Conservation (phyloP, 37 sponge, comb jelly and placozoan genomes). For the Lycopodina hypogea region DNA sequence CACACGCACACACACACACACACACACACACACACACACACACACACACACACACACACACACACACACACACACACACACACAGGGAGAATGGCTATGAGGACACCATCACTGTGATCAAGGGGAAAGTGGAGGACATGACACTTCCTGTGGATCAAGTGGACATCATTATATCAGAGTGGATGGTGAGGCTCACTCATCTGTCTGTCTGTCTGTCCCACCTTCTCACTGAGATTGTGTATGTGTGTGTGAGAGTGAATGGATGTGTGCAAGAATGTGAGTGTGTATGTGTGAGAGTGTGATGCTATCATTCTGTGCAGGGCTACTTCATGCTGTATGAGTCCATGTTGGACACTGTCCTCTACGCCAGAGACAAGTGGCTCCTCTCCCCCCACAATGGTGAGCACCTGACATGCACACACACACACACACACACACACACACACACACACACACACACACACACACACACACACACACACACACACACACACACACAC, state of each 20-base stretch:
- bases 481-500: too few relatives aligned
- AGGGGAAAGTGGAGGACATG: slow-evolving; percentile 66
- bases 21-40: too few relatives aligned
- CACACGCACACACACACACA: too few relatives aligned
- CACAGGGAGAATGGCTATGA: slow-evolving; percentile 77
- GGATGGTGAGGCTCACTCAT: slow-evolving; percentile 61
- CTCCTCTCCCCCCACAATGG: slow-evolving; percentile 50
- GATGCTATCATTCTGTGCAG: slow-evolving; percentile 18
- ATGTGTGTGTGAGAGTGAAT: too few relatives aligned
- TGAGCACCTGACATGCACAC: slow-evolving; percentile 1
- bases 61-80: too few relatives aligned
- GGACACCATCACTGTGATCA: slow-evolving; percentile 44
- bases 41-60: background rate
- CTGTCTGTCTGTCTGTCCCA: background rate
- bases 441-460: too few relatives aligned
- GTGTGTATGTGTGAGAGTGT: background rate
- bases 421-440: background rate
- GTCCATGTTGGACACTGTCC: slow-evolving; percentile 85
- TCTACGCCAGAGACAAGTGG: slow-evolving; percentile 77
- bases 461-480: too few relatives aligned
- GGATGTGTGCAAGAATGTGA: too few relatives aligned
- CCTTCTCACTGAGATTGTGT: too few relatives aligned
- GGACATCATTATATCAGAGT: slow-evolving; percentile 87
- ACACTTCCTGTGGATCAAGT: slow-evolving; percentile 70
- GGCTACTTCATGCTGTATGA: slow-evolving; percentile 85